Base-by-base conservation (phyloP, 2,888 invertebrate species). In the Harpagoxenus sublaevis region DNA sequence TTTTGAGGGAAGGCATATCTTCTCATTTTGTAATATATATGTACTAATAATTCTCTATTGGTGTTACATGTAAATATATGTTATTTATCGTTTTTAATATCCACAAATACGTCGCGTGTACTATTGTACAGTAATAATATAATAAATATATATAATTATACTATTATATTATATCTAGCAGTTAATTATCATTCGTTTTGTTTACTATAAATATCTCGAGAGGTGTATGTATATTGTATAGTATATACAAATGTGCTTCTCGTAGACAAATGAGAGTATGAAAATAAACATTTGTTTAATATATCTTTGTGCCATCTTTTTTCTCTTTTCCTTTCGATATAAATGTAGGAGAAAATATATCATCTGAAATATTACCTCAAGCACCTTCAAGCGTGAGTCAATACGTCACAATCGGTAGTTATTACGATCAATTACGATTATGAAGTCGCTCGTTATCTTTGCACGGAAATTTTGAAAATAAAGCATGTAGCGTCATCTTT, bases 31-130 rank as follows among this genome's bases (percentile, higher is more conserved):
- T 74, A 74, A 60, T 45, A 74, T 31, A 48, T 28, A 48, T 57
- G 18, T 45, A 87, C 57, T 84, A 35, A 35, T 23, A 88, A 86
- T 84, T 73, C 8, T 77, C 45, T 10, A 23, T 73, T 9, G 70
- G 18, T 66, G 28, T 74, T 57, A 63, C 6, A 31, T 75, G 88
- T 88, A 88, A 84, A 88, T 86, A 88, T 86, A 88, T 71, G 57
- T 75, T 55, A 12, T 9, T 60, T 84, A 78, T 70, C 31, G 57
- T 70, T 68, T 78, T 45, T 65, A 62, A 42, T 42, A 15, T 5
- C 5, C 28, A 28, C 70, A 63, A 68, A 39, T 48, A 60, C 23
- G 28, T 63, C 10, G 42, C 42, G 42, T 42, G 18, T 78, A 66
- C 48, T 60, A 39, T 71, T 86, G 83, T 85, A 77, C 75, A 83